Base-by-base conservation (phyloP, 2,888 invertebrate species). In the Andrena hattorfiana region DNA sequence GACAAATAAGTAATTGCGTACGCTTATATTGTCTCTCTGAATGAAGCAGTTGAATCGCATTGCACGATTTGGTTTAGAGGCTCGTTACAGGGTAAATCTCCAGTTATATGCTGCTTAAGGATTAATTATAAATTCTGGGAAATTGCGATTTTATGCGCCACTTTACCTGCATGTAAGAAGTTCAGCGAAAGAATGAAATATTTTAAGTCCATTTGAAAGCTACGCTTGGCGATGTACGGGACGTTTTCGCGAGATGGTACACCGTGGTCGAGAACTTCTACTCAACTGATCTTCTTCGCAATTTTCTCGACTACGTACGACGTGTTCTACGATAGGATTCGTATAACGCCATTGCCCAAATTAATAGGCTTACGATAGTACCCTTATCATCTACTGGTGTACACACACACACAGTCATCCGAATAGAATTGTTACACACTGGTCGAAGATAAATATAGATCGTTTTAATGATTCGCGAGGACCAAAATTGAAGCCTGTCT, bases 281-380 rank as follows among this genome's bases (percentile, higher is more conserved):
- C 28, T 48, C 69, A 72, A 88, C 88, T 86, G 81, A 85, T 76
- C 72, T 69, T 80, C 73, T 69, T 79, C 64, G 68, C 71, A 68
- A 77, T 83, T 81, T 85, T 62, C 67, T 63, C 51, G 76, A 30
- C 32, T 28, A 75, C 69, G 60, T 63, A n/a, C 67, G 42, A 67
- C 20, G 48, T 72, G 81, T 77, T 60, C 81, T 71, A 78, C 78
- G 75, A 75, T 77, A 63, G 54, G 66, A 51, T 54, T 75, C 66
- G 32, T 62, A 23, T 72, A 35, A 76, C 63, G 75, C 28, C 32
- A 59, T 42, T 59, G 16, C 30, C 26, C 48, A 68, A 42, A 73
- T 77, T 67, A 74, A 60, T 78, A 69, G 69, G 59, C 71, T 49
- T 69, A 42, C 56, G 49, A 63, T 62, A 59, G 26, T 32, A 63